Conservation (phyloP, 2,797 vertebrate genomes). For the Bryconaethiops microstoma region DNA sequence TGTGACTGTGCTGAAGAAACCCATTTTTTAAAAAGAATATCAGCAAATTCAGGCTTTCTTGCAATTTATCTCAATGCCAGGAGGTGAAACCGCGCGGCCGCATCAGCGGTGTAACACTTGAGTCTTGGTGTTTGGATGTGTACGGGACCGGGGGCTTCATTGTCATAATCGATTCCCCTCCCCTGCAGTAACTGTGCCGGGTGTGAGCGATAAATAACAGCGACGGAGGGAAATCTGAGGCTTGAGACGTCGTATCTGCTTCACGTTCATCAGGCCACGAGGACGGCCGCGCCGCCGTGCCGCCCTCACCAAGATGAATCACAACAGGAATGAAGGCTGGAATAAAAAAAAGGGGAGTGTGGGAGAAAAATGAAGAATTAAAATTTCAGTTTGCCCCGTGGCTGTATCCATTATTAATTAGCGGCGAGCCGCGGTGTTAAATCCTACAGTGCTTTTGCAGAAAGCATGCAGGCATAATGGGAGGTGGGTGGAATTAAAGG, state of each 20-base stretch:
- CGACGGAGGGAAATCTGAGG: constrained; percentile 49
- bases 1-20: constrained; percentile 37
- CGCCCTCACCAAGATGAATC: constrained; percentile 66
- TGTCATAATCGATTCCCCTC: constrained; percentile 65
- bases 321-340: constrained; percentile 60
- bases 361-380: constrained; percentile 68
- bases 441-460: constrained; percentile 40
- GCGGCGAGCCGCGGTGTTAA: constrained; percentile 48
- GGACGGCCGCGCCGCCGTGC: too few species aligned
- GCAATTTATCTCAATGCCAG: constrained; percentile 54
- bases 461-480: constrained; percentile 9
- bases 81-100: constrained; percentile 51
- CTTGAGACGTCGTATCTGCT: constrained; percentile 49
- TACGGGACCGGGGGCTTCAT: constrained; percentile 57
- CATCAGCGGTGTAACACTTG: constrained; percentile 65
- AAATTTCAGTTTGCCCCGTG: constrained; percentile 74
- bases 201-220: constrained; percentile 61
- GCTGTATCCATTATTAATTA: constrained; percentile 78
- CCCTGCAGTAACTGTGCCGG: constrained; percentile 56
- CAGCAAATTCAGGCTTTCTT: constrained; percentile 62
- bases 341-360: constrained; percentile 58
- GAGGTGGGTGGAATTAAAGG: constrained; percentile 23
- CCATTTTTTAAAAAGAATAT: too few species aligned
- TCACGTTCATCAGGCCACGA: constrained; percentile 59
- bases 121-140: constrained; percentile 57